These are phyloP conservation scores for Parazoanthus darwini DNA, from an alignment of 92 coral and sea anemone species.

Conservation along the genomic window DNA sequence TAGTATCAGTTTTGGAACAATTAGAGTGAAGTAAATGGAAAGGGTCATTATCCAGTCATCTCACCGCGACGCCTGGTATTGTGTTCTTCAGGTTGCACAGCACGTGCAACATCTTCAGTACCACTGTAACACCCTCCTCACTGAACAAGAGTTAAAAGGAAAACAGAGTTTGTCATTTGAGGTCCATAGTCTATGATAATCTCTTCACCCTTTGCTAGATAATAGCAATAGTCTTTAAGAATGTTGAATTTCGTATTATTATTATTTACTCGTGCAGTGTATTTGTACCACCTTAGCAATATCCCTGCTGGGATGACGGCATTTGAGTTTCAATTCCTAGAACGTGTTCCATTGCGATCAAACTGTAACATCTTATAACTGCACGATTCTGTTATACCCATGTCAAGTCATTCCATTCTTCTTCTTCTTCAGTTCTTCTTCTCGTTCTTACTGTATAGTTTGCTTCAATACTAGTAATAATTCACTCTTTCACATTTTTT, in stretches of 20 bases:
- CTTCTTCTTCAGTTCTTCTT: no score
- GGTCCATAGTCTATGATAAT: not conserved
- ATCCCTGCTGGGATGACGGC: not conserved
- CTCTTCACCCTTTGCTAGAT: not conserved
- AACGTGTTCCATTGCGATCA: not conserved
- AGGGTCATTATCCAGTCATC: not conserved
- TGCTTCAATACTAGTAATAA: no score
- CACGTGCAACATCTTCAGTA: conserved; percentile 77
- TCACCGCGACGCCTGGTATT: conserved; percentile 58
- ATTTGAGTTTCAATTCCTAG: not conserved
- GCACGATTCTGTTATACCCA: not conserved
- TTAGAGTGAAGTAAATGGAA: no score
- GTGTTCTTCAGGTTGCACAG: conserved; percentile 69
- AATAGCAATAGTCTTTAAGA: not conserved
- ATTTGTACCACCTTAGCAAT: not conserved
- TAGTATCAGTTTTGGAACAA: no score
- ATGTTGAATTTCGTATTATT: not conserved
- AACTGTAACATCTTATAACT: no score
- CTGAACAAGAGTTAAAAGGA: conserved; percentile 45
- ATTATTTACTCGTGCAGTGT: no score
- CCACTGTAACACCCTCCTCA: conserved; percentile 83
- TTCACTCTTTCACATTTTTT: no score
- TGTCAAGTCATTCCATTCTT: not conserved
- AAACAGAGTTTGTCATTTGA: not conserved
- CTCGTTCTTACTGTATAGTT: no score